Percentiles rank a stretch among this genome's conserved stretches.
Conservation (phyloP, 2,113 vertebrate genomes). For the Alaudala cheleensis region DNA sequence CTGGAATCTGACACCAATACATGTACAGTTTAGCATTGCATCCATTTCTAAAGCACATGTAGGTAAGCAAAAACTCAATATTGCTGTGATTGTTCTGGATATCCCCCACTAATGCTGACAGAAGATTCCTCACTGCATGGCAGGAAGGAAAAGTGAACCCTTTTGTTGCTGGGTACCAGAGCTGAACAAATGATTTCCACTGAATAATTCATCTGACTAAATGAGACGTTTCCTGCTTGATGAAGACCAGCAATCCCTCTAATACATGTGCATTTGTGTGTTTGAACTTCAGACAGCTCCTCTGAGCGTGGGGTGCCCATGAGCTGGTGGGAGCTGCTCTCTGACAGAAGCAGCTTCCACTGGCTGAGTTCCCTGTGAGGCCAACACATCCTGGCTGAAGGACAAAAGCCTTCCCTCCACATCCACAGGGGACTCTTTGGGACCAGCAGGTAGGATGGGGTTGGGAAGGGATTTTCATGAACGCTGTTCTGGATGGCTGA, state of each 20-base stretch:
- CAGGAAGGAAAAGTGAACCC: not conserved
- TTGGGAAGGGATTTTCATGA: not conserved
- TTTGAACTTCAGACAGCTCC: not conserved
- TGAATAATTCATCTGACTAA: conserved; percentile 40
- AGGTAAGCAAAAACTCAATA: not conserved
- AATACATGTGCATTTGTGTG: not conserved
- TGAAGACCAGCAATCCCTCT: not conserved
- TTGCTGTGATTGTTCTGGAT: not conserved
- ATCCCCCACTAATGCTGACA: not conserved
- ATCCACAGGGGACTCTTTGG: not conserved
- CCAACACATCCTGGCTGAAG: not conserved
- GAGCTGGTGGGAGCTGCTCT: not conserved
- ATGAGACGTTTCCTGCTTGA: conserved; percentile 8
- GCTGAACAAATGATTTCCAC: conserved; percentile 21
- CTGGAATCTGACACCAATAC: not conserved
- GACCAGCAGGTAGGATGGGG: not conserved
- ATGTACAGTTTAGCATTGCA: not conserved
- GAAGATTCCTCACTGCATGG: not conserved
- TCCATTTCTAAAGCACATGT: not conserved
- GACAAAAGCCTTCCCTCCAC: not conserved
- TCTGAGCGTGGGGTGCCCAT: not conserved
- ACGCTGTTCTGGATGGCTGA: not conserved
- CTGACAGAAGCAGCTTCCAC: not conserved
- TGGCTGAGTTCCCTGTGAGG: not conserved
- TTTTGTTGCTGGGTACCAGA: not conserved